Percentiles rank a stretch among this genome's conserved stretches.
Conservation (phyloP, 2,888 invertebrate genomes). For the Myathropa florea region DNA sequence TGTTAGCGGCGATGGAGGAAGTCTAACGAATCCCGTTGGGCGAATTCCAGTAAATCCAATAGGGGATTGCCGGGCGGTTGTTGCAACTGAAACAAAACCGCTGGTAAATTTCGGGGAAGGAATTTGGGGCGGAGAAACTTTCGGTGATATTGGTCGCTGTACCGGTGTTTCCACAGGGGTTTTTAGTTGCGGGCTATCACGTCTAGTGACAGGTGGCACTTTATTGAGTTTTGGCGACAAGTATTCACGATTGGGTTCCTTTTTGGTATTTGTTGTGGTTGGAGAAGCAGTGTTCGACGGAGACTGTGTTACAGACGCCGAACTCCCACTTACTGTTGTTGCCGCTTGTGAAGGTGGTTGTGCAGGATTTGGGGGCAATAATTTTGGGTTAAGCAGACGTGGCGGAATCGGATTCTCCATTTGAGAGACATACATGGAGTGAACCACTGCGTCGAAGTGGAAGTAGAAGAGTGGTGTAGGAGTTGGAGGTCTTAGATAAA, state of each 20-base stretch:
- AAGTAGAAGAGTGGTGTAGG: constrained; percentile 77
- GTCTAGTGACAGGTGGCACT: constrained; percentile 31
- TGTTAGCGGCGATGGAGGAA: constrained; percentile 76
- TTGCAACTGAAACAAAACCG: constrained; percentile 31
- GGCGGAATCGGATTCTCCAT: constrained; percentile 75
- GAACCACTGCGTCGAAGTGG: constrained; percentile 77
- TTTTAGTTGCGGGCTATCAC: constrained; percentile 58
- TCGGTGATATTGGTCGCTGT: constrained; percentile 70
- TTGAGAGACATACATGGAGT: constrained; percentile 77
- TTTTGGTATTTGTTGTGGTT: constrained; percentile 55
- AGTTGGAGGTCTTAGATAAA: constrained; percentile 74
- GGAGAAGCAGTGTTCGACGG: constrained; percentile 73
- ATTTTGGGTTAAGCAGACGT: constrained; percentile 76
- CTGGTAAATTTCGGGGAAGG: constrained; percentile 67
- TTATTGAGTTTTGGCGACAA: constrained; percentile 71
- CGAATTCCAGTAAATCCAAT: constrained; percentile 73
- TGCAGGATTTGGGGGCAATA: constrained; percentile 73
- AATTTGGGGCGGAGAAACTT: constrained; percentile 48
- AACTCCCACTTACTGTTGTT: not conserved
- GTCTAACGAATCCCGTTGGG: constrained; percentile 73
- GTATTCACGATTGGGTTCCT: constrained; percentile 72
- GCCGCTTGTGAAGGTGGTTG: constrained; percentile 13
- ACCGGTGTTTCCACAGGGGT: constrained; percentile 52
- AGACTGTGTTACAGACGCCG: constrained; percentile 68
- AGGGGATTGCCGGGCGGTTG: constrained; percentile 58